phyloP scores from a whole-genome alignment of 2,797 vertebrate genomes.

The Aphelocoma californica region DNA sequence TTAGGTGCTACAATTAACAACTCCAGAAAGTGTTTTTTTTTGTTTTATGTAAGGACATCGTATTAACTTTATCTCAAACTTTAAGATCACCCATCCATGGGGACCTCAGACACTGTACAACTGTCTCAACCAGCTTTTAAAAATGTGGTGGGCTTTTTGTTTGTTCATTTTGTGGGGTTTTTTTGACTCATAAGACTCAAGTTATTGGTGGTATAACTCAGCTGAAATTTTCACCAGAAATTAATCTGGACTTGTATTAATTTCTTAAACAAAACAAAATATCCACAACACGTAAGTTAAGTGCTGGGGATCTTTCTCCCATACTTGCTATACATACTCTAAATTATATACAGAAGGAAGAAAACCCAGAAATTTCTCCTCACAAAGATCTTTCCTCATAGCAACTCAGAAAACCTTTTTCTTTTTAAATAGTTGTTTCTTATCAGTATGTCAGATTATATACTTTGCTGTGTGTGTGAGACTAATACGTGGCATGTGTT shows the following conservation, averaged over 20 bases:
- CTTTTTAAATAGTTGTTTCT: background rate
- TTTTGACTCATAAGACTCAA: background rate
- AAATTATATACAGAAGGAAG: background rate
- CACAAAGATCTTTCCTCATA: background rate
- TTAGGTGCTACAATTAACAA: background rate
- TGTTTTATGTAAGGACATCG: background rate
- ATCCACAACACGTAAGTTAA: background rate
- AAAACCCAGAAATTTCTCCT: conserved; percentile 38
- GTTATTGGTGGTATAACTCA: background rate
- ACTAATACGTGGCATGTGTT: background rate
- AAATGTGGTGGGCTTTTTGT: background rate
- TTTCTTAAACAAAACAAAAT: background rate
- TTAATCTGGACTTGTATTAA: background rate
- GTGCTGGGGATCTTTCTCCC: background rate
- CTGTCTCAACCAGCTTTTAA: background rate
- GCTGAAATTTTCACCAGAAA: background rate
- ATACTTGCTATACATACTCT: background rate
- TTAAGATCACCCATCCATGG: background rate
- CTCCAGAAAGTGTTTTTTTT: background rate
- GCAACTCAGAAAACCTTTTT: background rate
- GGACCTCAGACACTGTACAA: background rate
- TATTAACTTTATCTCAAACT: conserved; percentile 4
- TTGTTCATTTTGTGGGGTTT: background rate
- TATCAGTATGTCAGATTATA: background rate
- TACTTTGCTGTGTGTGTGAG: background rate